These are phyloP conservation scores for Morphnarchus princeps DNA, from an alignment of 2,113 vertebrate genomes.

Conservation along the genomic window DNA sequence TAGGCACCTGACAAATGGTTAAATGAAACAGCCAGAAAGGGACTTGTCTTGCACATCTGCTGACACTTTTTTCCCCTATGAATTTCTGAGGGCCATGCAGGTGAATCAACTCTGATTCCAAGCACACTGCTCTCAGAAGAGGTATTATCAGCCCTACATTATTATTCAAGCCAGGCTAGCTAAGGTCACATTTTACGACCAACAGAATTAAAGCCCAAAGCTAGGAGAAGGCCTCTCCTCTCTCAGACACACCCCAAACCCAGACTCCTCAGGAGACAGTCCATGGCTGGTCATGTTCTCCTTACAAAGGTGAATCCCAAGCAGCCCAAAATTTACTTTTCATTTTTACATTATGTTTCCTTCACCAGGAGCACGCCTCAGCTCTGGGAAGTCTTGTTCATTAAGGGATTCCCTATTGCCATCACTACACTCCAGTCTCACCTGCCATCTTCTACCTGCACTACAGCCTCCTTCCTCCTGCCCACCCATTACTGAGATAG, in stretches of 20 bases:
- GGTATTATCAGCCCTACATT: background rate
- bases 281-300: background rate
- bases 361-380: background rate
- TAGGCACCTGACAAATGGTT: background rate
- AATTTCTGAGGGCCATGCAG: background rate
- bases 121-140: background rate
- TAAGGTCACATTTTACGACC: background rate
- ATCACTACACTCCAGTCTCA: background rate
- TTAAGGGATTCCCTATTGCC: background rate
- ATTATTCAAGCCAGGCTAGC: background rate
- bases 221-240: background rate
- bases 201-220: background rate
- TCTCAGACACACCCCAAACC: background rate
- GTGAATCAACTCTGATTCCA: background rate
- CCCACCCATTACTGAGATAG: background rate
- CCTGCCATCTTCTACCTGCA: background rate
- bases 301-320: background rate
- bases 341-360: background rate
- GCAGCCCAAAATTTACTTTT: background rate
- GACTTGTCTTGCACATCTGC: background rate
- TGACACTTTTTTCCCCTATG: background rate
- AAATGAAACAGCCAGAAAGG: background rate
- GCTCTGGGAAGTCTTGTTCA: background rate
- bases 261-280: background rate
- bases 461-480: background rate